Conservation (phyloP, 2,113 vertebrate species). For the Dipodomys spectabilis region DNA sequence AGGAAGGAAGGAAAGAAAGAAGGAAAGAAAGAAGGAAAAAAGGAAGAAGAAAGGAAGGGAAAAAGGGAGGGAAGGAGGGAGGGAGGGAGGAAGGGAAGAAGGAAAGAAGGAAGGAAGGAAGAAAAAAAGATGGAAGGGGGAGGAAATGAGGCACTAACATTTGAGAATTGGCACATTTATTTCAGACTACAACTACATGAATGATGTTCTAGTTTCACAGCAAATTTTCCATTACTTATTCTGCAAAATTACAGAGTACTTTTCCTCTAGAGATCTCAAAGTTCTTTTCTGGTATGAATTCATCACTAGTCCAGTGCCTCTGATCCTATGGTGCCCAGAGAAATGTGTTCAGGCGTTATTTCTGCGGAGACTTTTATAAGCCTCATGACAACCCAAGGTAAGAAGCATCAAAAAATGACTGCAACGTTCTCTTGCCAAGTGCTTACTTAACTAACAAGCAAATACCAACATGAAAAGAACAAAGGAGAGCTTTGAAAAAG, state of each 20-base stretch:
- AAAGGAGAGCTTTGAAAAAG: conserved; percentile 44
- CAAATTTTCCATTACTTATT: conserved; percentile 21
- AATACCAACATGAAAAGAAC: neutral
- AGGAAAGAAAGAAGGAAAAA: neutral
- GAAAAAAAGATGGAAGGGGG: neutral
- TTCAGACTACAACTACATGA: neutral
- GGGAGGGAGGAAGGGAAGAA: neutral
- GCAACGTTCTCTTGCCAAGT: conserved; percentile 12
- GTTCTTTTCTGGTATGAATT: conserved; percentile 61
- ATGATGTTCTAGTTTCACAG: neutral
- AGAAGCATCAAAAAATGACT: conserved; percentile 36
- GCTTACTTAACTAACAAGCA: conserved; percentile 59
- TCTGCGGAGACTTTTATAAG: conserved; percentile 48
- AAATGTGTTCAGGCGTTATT: conserved; percentile 31
- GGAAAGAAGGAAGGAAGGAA: neutral
- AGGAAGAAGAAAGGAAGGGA: neutral
- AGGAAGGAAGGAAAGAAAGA: no score
- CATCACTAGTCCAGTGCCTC: conserved; percentile 50
- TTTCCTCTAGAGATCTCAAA: conserved; percentile 48
- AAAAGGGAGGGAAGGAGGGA: neutral
- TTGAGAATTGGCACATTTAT: neutral
- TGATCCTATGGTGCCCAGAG: conserved; percentile 6
- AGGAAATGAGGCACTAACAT: neutral
- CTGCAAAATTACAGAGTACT: neutral
- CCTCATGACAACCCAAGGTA: conserved; percentile 48